Conservation (phyloP, 2,797 vertebrate species). For the Ptychobarbus kaznakovi region DNA sequence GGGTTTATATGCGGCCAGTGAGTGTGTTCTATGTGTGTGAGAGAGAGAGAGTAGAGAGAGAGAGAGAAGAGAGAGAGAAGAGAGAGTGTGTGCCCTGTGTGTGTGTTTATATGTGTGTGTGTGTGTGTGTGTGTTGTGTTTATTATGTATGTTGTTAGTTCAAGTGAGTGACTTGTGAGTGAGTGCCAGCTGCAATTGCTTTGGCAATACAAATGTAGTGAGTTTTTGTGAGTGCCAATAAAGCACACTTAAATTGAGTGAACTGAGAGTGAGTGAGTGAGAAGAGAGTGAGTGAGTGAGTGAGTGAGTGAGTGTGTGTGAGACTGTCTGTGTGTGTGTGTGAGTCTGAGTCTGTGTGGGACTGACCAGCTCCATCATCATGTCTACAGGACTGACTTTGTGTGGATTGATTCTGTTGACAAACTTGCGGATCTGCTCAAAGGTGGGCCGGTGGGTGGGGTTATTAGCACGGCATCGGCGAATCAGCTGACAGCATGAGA, state of each 20-base stretch:
- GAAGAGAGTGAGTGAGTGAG: background rate
- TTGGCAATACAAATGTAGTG: too few relatives aligned
- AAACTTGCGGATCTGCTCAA: conserved; percentile 87
- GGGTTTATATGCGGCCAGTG: too few relatives aligned
- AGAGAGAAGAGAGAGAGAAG: too few relatives aligned
- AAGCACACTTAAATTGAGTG: too few relatives aligned
- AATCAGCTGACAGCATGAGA: conserved; percentile 75
- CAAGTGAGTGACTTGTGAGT: too few relatives aligned
- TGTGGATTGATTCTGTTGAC: conserved; percentile 85
- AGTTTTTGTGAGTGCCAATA: too few relatives aligned
- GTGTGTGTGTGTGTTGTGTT: conserved; percentile 5
- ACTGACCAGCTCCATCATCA: conserved; percentile 88
- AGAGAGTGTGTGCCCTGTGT: background rate
- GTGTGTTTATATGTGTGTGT: too few relatives aligned
- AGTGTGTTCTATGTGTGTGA: background rate
- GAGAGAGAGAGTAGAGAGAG: background rate
- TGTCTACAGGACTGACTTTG: conserved; percentile 88
- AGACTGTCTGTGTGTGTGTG: background rate
- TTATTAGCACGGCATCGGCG: conserved; percentile 81
- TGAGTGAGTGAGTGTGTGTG: background rate
- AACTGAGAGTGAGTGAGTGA: too few relatives aligned
- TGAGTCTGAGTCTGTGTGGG: too few relatives aligned
- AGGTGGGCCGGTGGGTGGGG: conserved; percentile 81
- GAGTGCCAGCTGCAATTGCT: too few relatives aligned
- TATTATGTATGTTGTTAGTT: too few relatives aligned